phyloP scores from a whole-genome alignment of 2,888 invertebrate genomes.

The Melanchra persicariae region DNA sequence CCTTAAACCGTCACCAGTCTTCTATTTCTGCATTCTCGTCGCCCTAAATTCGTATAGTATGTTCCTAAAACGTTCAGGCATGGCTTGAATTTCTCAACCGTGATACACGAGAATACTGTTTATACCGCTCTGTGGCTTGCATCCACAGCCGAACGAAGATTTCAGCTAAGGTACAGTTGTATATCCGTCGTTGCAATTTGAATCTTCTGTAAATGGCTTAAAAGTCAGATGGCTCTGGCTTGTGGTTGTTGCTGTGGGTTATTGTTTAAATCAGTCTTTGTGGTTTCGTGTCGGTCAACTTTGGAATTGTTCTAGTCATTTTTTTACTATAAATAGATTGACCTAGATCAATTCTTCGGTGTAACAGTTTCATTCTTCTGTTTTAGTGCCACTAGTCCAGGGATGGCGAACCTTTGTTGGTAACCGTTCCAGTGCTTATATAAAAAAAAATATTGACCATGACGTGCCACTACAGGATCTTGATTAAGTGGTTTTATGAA shows the following conservation, averaged over 20 bases:
- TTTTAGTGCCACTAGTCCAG: no score
- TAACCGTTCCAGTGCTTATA: no score
- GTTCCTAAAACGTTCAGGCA: neutral
- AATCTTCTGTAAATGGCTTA: slow-evolving; percentile 11
- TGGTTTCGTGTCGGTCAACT: slow-evolving; percentile 2
- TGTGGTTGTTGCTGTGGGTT: neutral
- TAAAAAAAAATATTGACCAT: no score
- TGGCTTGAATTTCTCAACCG: slow-evolving; percentile 20
- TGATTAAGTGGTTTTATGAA: no score
- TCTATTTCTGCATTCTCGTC: slow-evolving; percentile 1
- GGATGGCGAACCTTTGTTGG: no score
- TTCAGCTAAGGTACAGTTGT: neutral
- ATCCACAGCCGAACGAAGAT: slow-evolving; percentile 12
- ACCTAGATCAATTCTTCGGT: no score
- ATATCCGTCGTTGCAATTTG: neutral
- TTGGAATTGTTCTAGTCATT: slow-evolving; percentile 2
- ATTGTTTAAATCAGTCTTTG: slow-evolving; percentile 3
- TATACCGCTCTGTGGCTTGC: slow-evolving; percentile 37
- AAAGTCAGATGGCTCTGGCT: neutral
- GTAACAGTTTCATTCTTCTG: no score
- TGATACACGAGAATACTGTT: slow-evolving; percentile 16
- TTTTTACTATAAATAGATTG: slow-evolving; percentile 15
- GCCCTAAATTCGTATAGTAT: neutral
- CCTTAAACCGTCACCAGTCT: neutral
- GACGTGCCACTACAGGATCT: no score